Conservation (phyloP, 2,888 invertebrate species). For the Yponomeuta plumbellus region DNA sequence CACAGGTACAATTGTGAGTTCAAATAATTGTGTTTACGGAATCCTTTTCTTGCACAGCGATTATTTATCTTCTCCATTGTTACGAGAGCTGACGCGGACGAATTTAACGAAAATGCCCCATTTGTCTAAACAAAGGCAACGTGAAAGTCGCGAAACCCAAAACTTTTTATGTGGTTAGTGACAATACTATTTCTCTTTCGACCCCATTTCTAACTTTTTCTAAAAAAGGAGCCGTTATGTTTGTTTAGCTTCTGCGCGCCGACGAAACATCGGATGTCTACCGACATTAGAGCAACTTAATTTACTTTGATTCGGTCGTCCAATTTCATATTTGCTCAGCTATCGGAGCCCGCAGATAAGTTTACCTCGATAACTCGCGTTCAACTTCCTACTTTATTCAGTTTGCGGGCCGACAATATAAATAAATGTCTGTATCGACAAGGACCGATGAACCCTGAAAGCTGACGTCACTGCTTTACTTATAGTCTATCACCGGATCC, state of each 20-base stretch:
- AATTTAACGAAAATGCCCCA: slow-evolving; percentile 73
- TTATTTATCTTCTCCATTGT: slow-evolving; percentile 74
- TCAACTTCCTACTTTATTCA: slow-evolving; percentile 59
- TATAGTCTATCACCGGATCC: slow-evolving; percentile 44
- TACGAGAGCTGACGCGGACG: slow-evolving; percentile 71
- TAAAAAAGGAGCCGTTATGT: slow-evolving; percentile 37
- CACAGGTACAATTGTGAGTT: slow-evolving; percentile 71
- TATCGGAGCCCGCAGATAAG: slow-evolving; percentile 62
- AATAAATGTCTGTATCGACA: slow-evolving; percentile 46
- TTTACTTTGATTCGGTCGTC: slow-evolving; percentile 45
- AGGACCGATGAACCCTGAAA: slow-evolving; percentile 25
- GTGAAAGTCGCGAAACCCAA: slow-evolving; percentile 51
- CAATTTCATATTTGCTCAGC: slow-evolving; percentile 57
- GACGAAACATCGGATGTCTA: slow-evolving; percentile 23
- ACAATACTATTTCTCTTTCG: slow-evolving; percentile 68
- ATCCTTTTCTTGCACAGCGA: slow-evolving; percentile 73
- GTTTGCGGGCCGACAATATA: slow-evolving; percentile 64
- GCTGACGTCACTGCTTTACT: slow-evolving; percentile 33
- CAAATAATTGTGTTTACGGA: slow-evolving; percentile 74
- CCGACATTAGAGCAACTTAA: slow-evolving; percentile 37
- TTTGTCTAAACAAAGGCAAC: slow-evolving; percentile 73
- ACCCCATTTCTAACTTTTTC: slow-evolving; percentile 59
- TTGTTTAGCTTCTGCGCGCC: slow-evolving; percentile 35
- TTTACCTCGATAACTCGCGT: slow-evolving; percentile 42
- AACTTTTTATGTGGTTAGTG: slow-evolving; percentile 75